phyloP scores from a whole-genome alignment of 2,888 invertebrate genomes.

The Noctua janthina region DNA sequence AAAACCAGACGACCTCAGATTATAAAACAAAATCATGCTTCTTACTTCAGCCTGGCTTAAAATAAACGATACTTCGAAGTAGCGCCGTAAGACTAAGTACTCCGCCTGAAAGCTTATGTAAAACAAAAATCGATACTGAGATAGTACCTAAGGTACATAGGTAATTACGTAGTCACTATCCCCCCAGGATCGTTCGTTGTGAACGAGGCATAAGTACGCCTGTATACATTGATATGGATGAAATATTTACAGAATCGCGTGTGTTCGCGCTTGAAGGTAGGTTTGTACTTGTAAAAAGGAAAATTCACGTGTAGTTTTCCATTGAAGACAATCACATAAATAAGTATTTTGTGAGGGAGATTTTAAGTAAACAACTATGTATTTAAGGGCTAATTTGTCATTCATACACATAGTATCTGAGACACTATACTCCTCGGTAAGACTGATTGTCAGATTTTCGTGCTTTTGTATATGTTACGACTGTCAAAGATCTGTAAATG shows the following conservation, averaged over 20 bases:
- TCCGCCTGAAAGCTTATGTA: conserved; percentile 37
- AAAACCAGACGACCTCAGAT: neutral
- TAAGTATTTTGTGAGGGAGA: neutral
- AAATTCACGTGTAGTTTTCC: neutral
- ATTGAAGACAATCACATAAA: neutral
- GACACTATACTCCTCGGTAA: neutral
- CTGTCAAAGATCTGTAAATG: neutral
- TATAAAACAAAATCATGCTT: neutral
- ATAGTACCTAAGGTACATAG: conserved; percentile 32
- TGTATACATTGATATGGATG: neutral
- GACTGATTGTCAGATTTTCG: neutral
- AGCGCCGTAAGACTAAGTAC: conserved; percentile 22
- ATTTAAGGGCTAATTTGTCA: neutral
- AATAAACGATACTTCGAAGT: neutral
- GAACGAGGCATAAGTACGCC: conserved; percentile 29
- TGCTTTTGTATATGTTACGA: neutral
- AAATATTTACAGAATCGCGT: neutral
- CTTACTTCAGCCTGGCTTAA: neutral
- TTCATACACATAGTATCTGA: neutral
- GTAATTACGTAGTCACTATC: conserved; percentile 41
- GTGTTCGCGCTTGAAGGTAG: neutral
- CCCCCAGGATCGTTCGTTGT: conserved; percentile 49
- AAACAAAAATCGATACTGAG: conserved; percentile 44
- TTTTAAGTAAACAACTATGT: neutral
- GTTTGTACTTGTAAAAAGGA: neutral